phyloP scores from a whole-genome alignment of 2,888 invertebrate species.

The Acleris holmiana region DNA sequence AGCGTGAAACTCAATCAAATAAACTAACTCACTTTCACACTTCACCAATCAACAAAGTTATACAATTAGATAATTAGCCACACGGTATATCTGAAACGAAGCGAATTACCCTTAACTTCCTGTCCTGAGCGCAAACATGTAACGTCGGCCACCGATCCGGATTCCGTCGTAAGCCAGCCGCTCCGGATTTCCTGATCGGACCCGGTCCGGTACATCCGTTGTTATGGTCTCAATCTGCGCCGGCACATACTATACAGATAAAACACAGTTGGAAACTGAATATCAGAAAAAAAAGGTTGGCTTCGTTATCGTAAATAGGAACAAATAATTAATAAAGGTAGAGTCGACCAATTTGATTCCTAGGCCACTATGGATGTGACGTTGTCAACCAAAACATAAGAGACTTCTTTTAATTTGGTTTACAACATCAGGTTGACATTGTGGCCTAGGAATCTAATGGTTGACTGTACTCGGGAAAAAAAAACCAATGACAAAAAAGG shows the following conservation, averaged over 20 bases:
- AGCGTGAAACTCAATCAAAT: neutral
- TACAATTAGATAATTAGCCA: neutral
- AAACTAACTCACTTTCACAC: neutral
- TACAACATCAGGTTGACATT: no score
- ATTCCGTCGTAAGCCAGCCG: neutral
- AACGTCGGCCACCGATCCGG: conserved; percentile 4
- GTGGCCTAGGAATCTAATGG: no score
- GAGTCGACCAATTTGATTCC: no score
- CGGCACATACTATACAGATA: neutral
- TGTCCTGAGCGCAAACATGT: conserved; percentile 12
- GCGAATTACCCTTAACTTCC: conserved; percentile 29
- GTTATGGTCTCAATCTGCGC: neutral
- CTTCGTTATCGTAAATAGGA: no score
- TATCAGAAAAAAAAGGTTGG: neutral
- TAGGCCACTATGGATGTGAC: no score
- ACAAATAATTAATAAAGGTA: no score
- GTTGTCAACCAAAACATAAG: no score
- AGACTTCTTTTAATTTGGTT: no score
- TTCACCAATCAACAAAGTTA: neutral
- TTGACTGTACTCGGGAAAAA: no score
- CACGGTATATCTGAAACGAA: conserved; percentile 7
- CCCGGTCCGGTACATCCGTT: conserved; percentile 24
- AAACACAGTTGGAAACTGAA: conserved; percentile 10
- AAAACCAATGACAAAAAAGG: no score
- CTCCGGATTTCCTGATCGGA: conserved; percentile 17